Conservation (phyloP, 2,113 vertebrate genomes). For the Pituophis catenifer region DNA sequence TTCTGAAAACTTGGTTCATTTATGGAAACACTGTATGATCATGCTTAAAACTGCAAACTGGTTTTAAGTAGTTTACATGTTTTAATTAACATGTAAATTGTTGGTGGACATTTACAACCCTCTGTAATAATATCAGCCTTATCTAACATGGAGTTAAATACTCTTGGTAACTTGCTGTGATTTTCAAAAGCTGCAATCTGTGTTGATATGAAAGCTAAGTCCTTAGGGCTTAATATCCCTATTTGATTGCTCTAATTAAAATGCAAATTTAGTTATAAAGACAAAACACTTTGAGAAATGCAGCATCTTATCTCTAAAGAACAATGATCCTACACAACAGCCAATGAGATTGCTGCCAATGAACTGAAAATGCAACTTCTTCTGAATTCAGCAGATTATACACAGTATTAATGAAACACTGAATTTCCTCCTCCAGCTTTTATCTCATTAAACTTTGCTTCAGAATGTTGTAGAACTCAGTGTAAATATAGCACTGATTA, state of each 20-base stretch:
- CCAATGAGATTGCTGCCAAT: constrained; percentile 39
- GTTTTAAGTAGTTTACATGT: constrained; percentile 21
- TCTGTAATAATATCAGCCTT: constrained; percentile 12
- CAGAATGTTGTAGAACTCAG: constrained; percentile 45
- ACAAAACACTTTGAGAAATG: constrained; percentile 56
- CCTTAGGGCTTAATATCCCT: constrained; percentile 38
- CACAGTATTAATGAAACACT: constrained; percentile 35
- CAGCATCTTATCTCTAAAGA: constrained; percentile 48
- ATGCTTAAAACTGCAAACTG: not conserved
- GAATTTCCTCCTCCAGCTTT: constrained; percentile 58
- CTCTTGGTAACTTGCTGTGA: constrained; percentile 28
- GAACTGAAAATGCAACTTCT: constrained; percentile 48
- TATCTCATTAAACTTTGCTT: constrained; percentile 58
- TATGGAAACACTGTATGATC: not conserved
- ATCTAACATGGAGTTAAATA: constrained; percentile 21
- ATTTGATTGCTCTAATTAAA: constrained; percentile 58
- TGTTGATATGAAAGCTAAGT: constrained; percentile 42
- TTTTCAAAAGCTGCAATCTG: constrained; percentile 10
- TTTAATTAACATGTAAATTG: constrained; percentile 17
- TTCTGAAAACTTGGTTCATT: not conserved
- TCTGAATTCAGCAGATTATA: constrained; percentile 35
- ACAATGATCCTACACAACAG: constrained; percentile 46
- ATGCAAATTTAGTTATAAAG: constrained; percentile 58
- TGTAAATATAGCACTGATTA: constrained; percentile 42
- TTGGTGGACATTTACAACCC: constrained; percentile 21